Evolutionary conservation across 2,113 vertebrate species (phyloP).

Genomic region (Myotis brandtii): DNA sequence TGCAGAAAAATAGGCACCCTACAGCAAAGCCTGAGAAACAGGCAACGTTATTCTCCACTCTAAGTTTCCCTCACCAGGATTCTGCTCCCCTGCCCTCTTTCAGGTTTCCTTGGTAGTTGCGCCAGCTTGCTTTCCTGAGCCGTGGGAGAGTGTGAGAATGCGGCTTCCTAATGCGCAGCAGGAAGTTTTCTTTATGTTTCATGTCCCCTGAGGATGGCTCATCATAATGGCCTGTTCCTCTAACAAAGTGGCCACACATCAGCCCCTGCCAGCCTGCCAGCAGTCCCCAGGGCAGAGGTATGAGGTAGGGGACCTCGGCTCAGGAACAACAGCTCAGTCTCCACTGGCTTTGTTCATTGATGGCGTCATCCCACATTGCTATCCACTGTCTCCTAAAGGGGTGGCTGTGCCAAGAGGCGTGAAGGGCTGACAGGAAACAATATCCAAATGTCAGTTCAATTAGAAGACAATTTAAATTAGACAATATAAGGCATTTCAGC

Average conservation of each 20-base stretch:
- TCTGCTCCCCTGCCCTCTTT: neutral
- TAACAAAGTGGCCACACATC: conserved; percentile 66
- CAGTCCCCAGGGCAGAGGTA: conserved; percentile 66
- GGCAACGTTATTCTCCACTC: neutral
- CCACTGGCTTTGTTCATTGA: conserved; percentile 65
- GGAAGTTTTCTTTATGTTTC: conserved; percentile 70
- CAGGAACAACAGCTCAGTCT: conserved; percentile 70
- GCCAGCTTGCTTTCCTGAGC: conserved; percentile 3
- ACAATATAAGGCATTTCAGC: conserved; percentile 14
- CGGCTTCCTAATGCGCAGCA: conserved; percentile 49
- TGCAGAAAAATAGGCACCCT: neutral
- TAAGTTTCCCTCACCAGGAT: neutral
- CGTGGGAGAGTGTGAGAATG: conserved; percentile 58
- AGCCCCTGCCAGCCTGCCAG: conserved; percentile 66
- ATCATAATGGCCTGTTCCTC: conserved; percentile 63
- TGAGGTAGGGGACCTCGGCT: conserved; percentile 63
- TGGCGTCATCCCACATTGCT: conserved; percentile 1
- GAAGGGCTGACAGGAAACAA: conserved; percentile 46
- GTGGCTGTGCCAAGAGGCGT: conserved; percentile 58
- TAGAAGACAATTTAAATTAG: conserved; percentile 44
- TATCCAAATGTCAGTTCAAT: conserved; percentile 42
- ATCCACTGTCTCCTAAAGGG: conserved; percentile 61
- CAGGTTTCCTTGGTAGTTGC: neutral
- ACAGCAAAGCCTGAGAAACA: neutral
- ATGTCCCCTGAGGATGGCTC: conserved; percentile 70